phyloP scores from a whole-genome alignment of 2,797 vertebrate genomes.

The Mareca strepera region DNA sequence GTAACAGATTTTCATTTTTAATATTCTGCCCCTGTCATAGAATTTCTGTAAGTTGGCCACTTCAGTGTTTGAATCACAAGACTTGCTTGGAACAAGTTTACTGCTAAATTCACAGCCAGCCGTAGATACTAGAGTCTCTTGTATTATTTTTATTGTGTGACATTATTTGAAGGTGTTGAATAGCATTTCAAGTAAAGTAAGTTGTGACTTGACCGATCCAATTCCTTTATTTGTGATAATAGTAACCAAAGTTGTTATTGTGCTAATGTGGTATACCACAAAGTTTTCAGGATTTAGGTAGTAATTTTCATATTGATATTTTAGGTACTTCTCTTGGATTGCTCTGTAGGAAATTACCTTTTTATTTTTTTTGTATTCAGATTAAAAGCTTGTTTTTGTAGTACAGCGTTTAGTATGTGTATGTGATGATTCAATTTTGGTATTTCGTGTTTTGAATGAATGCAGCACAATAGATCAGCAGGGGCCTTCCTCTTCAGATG shows the following conservation, averaged over 20 bases:
- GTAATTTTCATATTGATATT: background rate
- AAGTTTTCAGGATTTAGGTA: background rate
- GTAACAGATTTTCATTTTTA: background rate
- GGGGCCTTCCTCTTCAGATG: slow-evolving; percentile 80
- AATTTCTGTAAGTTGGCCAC: background rate
- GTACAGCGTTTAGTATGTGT: background rate
- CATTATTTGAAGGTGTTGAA: background rate
- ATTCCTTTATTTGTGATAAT: background rate
- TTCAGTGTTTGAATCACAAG: background rate
- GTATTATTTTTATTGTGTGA: background rate
- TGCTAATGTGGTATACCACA: background rate
- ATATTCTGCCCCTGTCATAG: background rate
- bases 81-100: background rate
- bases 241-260: background rate
- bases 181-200: background rate
- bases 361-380: accelerated
- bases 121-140: background rate
- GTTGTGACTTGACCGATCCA: background rate
- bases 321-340: background rate
- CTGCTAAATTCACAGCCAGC: background rate
- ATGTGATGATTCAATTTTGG: background rate
- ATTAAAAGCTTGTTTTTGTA: background rate
- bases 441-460: slow-evolving; percentile 50
- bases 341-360: background rate
- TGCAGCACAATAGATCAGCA: slow-evolving; percentile 88